Percentiles rank a stretch among this genome's conserved stretches.
phyloP scores from a whole-genome alignment of 2,113 vertebrate species.

The Paramormyrops kingsleyae region DNA sequence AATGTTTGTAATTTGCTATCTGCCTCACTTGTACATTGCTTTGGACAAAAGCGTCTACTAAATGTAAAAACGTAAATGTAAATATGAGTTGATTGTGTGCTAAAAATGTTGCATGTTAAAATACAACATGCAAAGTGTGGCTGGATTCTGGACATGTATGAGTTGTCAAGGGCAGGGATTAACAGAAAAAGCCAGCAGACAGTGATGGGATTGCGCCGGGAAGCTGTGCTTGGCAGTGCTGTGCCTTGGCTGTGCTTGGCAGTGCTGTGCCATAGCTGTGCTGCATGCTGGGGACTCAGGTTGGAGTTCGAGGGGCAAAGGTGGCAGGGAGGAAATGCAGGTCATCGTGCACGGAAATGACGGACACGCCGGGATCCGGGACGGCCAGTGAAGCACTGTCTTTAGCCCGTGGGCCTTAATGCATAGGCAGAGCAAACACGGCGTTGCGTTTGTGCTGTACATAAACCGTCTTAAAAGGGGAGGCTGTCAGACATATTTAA shows the following conservation, averaged over 20 bases:
- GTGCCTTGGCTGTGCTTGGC: not conserved
- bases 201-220: not conserved
- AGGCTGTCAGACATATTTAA: conserved; percentile 48
- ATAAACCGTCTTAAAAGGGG: conserved; percentile 43
- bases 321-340: not conserved
- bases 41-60: not conserved
- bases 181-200: not conserved
- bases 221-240: not conserved
- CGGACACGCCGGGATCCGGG: not conserved
- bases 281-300: not conserved
- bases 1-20: not conserved
- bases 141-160: not conserved
- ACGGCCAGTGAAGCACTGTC: not conserved
- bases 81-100: not conserved
- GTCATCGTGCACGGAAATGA: not conserved
- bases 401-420: not conserved
- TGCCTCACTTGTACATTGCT: not conserved
- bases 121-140: not conserved
- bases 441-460: conserved; percentile 36
- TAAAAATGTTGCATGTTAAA: not conserved
- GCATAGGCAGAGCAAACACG: conserved; percentile 33
- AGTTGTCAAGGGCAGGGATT: not conserved
- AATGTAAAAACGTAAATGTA: not conserved
- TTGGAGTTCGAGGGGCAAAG: not conserved
- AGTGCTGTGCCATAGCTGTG: not conserved